These are phyloP conservation scores for Poeciliopsis prolifica DNA, from an alignment of 2,113 vertebrate genomes.

Conservation along the genomic window DNA sequence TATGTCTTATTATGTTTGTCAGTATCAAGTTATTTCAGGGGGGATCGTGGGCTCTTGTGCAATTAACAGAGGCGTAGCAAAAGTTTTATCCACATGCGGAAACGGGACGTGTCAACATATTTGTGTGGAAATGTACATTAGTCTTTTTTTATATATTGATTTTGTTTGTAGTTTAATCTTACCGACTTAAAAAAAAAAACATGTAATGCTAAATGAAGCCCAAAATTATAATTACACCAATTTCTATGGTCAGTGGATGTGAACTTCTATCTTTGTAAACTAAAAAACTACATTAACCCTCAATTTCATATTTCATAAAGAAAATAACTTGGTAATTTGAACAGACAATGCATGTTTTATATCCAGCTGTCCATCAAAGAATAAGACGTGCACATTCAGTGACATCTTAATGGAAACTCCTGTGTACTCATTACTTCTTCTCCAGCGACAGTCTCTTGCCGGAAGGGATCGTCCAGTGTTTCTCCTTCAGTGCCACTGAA, in stretches of 20 bases:
- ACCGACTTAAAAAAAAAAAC: neutral
- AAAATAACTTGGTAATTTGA: neutral
- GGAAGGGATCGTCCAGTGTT: constrained; percentile 43
- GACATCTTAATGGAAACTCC: constrained; percentile 60
- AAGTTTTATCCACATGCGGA: neutral
- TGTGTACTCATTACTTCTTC: constrained; percentile 58
- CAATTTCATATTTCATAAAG: neutral
- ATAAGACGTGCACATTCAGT: constrained; percentile 44
- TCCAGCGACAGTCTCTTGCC: constrained; percentile 56
- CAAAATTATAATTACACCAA: too few relatives aligned
- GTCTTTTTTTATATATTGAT: neutral
- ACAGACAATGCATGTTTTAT: constrained; percentile 2
- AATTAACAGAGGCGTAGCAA: too few relatives aligned
- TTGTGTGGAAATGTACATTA: neutral
- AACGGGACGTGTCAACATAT: neutral
- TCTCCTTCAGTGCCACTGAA: constrained; percentile 31
- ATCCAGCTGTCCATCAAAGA: constrained; percentile 29
- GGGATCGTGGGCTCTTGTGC: too few relatives aligned
- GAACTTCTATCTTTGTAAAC: neutral
- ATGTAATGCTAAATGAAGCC: neutral
- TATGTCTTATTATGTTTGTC: too few relatives aligned
- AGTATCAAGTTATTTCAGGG: too few relatives aligned
- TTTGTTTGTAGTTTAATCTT: neutral
- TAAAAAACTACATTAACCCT: neutral
- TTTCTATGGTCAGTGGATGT: too few relatives aligned